A percentile compares a stretch with the other conserved stretches of the same genome.
Conservation (phyloP, 2,797 vertebrate genomes). For the Xerus rutilus region DNA sequence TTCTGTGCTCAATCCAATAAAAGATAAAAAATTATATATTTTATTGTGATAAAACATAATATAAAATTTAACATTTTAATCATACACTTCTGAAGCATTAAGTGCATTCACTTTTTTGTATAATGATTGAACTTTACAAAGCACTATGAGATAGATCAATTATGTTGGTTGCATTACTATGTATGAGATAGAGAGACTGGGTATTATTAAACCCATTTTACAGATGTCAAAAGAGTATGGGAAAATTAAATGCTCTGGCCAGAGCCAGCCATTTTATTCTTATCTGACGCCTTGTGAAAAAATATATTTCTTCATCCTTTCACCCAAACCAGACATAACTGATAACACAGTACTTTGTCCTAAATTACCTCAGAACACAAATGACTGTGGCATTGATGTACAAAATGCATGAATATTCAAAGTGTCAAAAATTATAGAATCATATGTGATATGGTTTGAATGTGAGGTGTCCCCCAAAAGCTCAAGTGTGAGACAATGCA, state of each 20-base stretch:
- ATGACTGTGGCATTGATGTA: background rate
- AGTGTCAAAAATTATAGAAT: background rate
- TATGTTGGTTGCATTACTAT: background rate
- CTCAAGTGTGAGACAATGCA: too few species aligned
- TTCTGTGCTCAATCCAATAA: background rate
- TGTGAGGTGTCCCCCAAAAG: too few species aligned
- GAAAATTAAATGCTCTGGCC: constrained; percentile 13
- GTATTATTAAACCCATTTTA: background rate
- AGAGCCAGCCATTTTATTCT: background rate
- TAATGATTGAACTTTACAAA: background rate
- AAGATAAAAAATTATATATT: background rate
- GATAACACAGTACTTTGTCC: background rate
- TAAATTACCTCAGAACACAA: background rate
- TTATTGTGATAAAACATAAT: background rate
- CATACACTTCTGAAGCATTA: background rate
- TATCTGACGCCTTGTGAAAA: background rate
- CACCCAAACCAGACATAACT: background rate
- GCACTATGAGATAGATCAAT: background rate
- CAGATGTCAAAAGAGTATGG: background rate
- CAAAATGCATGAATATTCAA: background rate
- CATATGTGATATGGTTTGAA: background rate
- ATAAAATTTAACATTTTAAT: background rate
- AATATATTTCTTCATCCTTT: background rate
- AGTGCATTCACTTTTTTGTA: background rate
- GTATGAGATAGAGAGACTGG: background rate